phyloP scores from a whole-genome alignment of 2,113 vertebrate species.

The Ia io region DNA sequence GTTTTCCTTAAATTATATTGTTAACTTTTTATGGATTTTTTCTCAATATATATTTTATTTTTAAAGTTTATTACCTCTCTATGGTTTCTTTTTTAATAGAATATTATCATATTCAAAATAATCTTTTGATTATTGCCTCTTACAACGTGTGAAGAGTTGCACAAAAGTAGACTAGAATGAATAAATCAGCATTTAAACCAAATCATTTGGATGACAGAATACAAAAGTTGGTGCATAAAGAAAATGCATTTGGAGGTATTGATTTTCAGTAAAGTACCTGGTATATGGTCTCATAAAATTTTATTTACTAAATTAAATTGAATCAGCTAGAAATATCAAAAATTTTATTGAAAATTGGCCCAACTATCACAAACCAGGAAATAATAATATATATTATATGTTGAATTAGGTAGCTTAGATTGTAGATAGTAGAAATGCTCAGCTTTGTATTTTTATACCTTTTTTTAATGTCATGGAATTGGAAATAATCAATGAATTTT shows the following conservation, averaged over 20 bases:
- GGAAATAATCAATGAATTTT: background rate
- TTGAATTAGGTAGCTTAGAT: background rate
- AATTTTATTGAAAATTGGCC: background rate
- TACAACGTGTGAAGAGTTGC: background rate
- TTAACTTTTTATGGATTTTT: background rate
- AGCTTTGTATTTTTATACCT: background rate
- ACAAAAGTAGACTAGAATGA: background rate
- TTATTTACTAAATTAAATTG: conserved; percentile 25
- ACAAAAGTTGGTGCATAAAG: background rate
- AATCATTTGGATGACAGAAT: background rate
- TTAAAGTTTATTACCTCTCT: background rate
- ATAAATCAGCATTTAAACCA: background rate
- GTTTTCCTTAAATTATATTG: background rate
- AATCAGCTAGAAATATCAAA: background rate
- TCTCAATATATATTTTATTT: background rate
- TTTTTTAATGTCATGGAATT: background rate
- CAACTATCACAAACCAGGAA: background rate
- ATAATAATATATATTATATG: background rate
- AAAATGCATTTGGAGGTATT: background rate
- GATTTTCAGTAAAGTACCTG: background rate
- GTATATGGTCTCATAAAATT: background rate
- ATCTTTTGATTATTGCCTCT: background rate
- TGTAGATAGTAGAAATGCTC: background rate
- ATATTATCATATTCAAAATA: background rate
- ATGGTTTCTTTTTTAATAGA: background rate